phyloP scores from a whole-genome alignment of 2,113 vertebrate species.

The Phyllostomus hastatus region DNA sequence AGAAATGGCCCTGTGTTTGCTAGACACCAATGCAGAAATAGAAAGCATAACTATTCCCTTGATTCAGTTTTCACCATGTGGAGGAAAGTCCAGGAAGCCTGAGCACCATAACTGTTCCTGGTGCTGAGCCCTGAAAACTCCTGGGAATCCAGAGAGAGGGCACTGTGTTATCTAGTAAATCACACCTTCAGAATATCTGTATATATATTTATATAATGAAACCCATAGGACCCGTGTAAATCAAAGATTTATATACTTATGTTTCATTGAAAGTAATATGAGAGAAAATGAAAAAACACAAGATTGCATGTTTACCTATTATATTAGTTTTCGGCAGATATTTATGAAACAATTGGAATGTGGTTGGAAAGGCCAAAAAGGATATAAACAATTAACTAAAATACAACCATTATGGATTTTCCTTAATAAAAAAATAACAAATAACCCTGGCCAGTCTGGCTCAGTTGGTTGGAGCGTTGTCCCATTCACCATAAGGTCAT shows the following conservation, averaged over 20 bases:
- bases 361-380: background rate
- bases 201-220: background rate
- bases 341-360: background rate
- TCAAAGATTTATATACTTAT: background rate
- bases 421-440: background rate
- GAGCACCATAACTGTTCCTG: background rate
- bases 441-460: no score
- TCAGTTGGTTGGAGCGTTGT: no score
- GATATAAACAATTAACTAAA: background rate
- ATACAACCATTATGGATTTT: background rate
- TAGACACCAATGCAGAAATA: background rate
- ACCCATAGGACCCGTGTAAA: background rate
- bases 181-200: background rate
- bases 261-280: background rate
- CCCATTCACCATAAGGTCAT: no score
- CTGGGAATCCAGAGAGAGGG: background rate
- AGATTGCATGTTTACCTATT: background rate
- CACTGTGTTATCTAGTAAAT: background rate
- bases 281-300: background rate
- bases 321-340: slow-evolving; percentile 11
- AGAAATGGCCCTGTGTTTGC: background rate
- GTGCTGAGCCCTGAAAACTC: background rate
- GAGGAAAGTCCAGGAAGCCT: background rate
- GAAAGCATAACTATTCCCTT: background rate
- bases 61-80: background rate